phyloP scores from a whole-genome alignment of 2,888 invertebrate genomes.

The Noctua janthina region DNA sequence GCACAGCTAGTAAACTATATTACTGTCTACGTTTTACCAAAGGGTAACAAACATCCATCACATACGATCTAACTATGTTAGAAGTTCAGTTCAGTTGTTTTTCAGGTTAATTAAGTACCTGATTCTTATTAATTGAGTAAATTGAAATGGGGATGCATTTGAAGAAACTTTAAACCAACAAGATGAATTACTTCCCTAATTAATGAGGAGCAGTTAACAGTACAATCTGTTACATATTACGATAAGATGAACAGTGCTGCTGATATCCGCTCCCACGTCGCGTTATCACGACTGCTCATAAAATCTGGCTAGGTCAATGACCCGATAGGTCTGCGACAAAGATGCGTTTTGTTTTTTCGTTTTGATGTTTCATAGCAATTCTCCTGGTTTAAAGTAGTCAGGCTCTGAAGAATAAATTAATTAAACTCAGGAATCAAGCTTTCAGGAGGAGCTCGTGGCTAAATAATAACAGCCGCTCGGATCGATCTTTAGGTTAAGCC shows the following conservation, averaged over 20 bases:
- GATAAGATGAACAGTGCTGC: slow-evolving; percentile 39
- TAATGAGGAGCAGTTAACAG: slow-evolving; percentile 19
- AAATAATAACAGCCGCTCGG: too few relatives aligned
- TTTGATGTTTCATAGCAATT: too few relatives aligned
- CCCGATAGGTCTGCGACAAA: slow-evolving; percentile 15
- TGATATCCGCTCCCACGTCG: slow-evolving; percentile 65
- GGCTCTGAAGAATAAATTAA: neutral
- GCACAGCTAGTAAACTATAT: too few relatives aligned
- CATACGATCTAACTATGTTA: too few relatives aligned
- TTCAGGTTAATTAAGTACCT: too few relatives aligned
- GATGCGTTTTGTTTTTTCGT: neutral
- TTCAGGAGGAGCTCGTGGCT: neutral
- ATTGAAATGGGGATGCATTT: neutral
- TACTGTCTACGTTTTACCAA: too few relatives aligned
- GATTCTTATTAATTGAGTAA: neutral
- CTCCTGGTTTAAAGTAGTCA: neutral
- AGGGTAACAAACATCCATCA: too few relatives aligned
- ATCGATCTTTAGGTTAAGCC: too few relatives aligned
- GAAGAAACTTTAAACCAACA: neutral
- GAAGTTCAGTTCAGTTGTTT: too few relatives aligned
- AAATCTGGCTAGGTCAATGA: slow-evolving; percentile 58
- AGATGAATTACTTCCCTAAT: slow-evolving; percentile 52
- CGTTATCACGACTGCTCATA: slow-evolving; percentile 63
- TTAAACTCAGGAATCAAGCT: neutral
- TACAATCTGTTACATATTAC: slow-evolving; percentile 35